These are phyloP conservation scores for Meriones psammophilus DNA, from an alignment of 2,797 vertebrate genomes.

Conservation along the genomic window DNA sequence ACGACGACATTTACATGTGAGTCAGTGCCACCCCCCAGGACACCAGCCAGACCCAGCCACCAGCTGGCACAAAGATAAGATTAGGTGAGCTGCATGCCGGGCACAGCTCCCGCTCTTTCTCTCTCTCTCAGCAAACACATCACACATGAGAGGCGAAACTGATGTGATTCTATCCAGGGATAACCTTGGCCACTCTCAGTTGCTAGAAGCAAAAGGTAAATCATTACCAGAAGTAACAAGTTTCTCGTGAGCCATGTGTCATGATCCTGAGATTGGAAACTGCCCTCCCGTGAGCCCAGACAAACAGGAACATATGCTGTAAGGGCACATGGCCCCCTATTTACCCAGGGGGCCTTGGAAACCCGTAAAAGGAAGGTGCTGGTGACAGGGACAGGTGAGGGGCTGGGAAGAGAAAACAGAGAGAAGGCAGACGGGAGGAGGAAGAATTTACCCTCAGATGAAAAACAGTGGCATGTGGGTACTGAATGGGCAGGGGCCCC, in stretches of 20 bases:
- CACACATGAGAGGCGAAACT: background rate
- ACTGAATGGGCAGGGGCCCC: background rate
- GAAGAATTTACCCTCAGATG: background rate
- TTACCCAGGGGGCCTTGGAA: background rate
- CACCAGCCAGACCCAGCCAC: background rate
- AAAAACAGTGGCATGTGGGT: background rate
- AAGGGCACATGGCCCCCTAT: background rate
- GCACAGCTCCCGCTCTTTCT: background rate
- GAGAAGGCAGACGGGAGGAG: background rate
- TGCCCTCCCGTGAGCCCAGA: background rate
- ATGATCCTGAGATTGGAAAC: background rate
- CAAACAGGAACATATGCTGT: background rate
- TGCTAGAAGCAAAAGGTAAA: slow-evolving; percentile 40
- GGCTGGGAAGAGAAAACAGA: background rate
- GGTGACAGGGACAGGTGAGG: background rate
- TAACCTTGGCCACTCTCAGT: slow-evolving; percentile 58
- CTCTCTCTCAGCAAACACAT: background rate
- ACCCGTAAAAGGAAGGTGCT: background rate
- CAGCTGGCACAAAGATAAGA: slow-evolving; percentile 65
- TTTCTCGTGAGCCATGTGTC: background rate
- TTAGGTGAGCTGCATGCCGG: background rate
- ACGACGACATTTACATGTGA: background rate
- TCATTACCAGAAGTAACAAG: slow-evolving; percentile 41
- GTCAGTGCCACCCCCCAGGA: slow-evolving; percentile 28
- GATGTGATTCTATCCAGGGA: background rate